Evolutionary conservation across 2,113 vertebrate species (phyloP), one percentile per base, ranked within the genome.

Genomic region (Planiliza haematocheilus): DNA sequence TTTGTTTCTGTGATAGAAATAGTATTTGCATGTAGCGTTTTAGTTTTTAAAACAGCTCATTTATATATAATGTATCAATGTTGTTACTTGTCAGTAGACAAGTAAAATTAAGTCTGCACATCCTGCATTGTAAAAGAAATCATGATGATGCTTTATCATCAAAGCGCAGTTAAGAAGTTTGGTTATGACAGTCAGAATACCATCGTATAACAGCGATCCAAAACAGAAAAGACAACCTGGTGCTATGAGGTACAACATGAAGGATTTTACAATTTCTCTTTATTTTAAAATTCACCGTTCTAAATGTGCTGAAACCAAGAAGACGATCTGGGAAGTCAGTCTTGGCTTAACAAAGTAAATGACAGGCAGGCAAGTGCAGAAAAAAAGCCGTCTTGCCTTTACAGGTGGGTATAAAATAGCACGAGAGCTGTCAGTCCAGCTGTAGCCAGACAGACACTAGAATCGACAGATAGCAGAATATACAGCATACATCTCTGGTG

Each of bases 401-500:
- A 72, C 41, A 56, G 37, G 38, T 53, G 43, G 21, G 42, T 43
- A 42, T 59, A 38, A 77, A 69, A 64, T 55, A 67, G 51, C 37
- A 63, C 16, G 24, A 42, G 17, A 36, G 24, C 74, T 81, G 78
- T 74, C 83, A 67, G 6, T 81, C 70, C 60, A 42, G 10, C 52
- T 53, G 17, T 14, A 39, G 53, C 41, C 62, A 73, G 66, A 58
- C 8, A 56, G 61, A 58, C 8, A 20, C 12, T 4, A 17, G 34
- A 48, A 58, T 21, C 42, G n/a, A 68, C 7, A 51, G 51, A 52
- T 45, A 68, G 21, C 18, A 50, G 51, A 7, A 10, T 43, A 56
- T 36, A 65, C 20, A 13, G 10, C 4, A 1, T 20, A 2, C 12
- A 42, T 34, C 43, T 20, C 38, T 45, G 39, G 9, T 30, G 7